Percentiles rank a stretch among this genome's conserved stretches.
These are phyloP conservation scores for Beroe ovata DNA, from an alignment of 37 sponge, comb jelly and placozoan species.

Conservation along the genomic window DNA sequence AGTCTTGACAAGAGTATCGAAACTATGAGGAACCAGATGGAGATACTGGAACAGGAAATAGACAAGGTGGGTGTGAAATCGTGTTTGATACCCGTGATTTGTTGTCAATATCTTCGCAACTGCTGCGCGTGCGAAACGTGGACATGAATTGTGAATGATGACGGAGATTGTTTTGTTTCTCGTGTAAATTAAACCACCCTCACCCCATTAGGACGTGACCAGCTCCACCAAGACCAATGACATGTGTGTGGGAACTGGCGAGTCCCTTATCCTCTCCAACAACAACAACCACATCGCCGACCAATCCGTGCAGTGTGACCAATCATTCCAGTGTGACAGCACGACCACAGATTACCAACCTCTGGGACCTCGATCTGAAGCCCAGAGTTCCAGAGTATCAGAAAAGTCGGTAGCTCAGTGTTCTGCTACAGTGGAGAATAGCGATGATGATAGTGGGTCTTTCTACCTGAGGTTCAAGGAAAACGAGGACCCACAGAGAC, in stretches of 20 bases:
- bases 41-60: conserved; percentile 55
- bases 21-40: conserved; percentile 50
- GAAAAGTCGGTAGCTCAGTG: not conserved
- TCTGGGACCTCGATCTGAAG: not conserved
- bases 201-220: not conserved
- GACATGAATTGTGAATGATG: too few relatives aligned
- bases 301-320: not conserved
- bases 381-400: not conserved
- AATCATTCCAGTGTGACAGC: not conserved
- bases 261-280: conserved; percentile 13
- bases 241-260: conserved; percentile 22
- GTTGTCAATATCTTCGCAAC: too few relatives aligned
- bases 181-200: too few relatives aligned
- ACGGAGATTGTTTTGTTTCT: too few relatives aligned
- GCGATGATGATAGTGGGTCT: not conserved
- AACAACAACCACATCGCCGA: not conserved
- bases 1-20: conserved; percentile 37
- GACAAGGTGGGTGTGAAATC: conserved; percentile 19
- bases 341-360: not conserved
- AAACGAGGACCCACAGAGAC: conserved; percentile 18
- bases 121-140: too few relatives aligned
- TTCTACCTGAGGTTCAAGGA: conserved; percentile 62
- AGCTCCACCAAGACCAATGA: conserved; percentile 13
- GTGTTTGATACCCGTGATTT: too few relatives aligned
- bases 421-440: not conserved